Conservation (phyloP, 2,888 invertebrate genomes). For the Serripes groenlandicus region DNA sequence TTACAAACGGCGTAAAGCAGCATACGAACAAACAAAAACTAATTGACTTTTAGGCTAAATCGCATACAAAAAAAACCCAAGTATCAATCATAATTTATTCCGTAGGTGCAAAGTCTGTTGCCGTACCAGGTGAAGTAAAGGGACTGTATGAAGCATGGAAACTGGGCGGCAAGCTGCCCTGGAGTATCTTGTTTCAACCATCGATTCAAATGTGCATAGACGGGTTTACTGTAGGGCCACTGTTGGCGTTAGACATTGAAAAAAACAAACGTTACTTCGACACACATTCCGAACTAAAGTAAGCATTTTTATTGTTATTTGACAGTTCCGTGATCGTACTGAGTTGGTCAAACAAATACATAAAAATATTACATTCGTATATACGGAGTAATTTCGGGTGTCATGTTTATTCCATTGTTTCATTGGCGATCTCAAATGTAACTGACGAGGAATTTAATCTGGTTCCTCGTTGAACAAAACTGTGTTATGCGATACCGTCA, state of each 20-base stretch:
- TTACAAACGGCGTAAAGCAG: no score
- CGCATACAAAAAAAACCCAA: background rate
- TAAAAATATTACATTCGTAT: no score
- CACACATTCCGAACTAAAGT: background rate
- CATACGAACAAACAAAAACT: background rate
- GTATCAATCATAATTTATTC: background rate
- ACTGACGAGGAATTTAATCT: no score
- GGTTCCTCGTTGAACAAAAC: no score
- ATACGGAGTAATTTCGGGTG: no score
- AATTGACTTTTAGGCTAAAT: background rate
- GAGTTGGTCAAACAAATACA: no score
- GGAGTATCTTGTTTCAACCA: slow-evolving; percentile 93
- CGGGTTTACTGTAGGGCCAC: slow-evolving; percentile 88
- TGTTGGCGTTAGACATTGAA: slow-evolving; percentile 43
- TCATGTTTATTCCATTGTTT: no score
- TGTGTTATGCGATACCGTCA: no score
- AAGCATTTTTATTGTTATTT: background rate
- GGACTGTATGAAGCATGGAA: slow-evolving; percentile 94
- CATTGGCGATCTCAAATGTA: no score
- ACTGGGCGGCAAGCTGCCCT: slow-evolving; percentile 91
- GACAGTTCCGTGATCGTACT: background rate
- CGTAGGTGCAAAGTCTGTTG: slow-evolving; percentile 90
- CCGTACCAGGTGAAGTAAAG: slow-evolving; percentile 95
- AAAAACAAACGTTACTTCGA: no score
- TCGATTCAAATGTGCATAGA: slow-evolving; percentile 91